A percentile compares a stretch with the other conserved stretches of the same genome.
Evolutionary conservation across 2,888 invertebrate genomes (phyloP).

Genomic region (Fragum whitleyi): DNA sequence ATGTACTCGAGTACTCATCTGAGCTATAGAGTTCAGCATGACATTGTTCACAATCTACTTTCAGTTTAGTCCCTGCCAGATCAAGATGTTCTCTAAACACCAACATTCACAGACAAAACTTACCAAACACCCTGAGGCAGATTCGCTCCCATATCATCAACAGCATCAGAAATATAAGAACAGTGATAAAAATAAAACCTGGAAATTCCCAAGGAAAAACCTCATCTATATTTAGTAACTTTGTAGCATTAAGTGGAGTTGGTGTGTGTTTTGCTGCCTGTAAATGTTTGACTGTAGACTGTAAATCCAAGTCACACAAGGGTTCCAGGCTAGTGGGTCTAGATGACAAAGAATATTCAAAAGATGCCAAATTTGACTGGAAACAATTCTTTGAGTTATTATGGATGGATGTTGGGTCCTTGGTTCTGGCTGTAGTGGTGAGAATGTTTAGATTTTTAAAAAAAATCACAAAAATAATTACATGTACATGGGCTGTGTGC

Average conservation of each 20-base stretch:
- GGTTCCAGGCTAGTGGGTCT: conserved; percentile 36
- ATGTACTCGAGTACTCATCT: too few relatives aligned
- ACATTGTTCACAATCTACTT: not conserved
- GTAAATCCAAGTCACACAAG: conserved; percentile 33
- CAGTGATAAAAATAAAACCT: conserved; percentile 1
- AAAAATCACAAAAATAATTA: too few relatives aligned
- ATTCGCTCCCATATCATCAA: not conserved
- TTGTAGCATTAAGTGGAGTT: not conserved
- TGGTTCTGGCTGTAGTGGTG: conserved; percentile 89
- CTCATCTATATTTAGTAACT: not conserved
- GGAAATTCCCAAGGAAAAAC: conserved; percentile 14
- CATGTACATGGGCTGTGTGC: not conserved
- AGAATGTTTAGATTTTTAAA: not conserved
- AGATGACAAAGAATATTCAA: conserved; percentile 59
- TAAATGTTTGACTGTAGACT: conserved; percentile 30
- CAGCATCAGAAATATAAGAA: not conserved
- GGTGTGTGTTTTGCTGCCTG: conserved; percentile 5
- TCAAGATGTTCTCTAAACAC: not conserved
- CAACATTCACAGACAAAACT: not conserved
- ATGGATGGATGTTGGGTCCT: conserved; percentile 91
- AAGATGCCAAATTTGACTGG: conserved; percentile 91
- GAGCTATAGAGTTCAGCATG: too few relatives aligned
- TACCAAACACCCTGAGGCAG: not conserved
- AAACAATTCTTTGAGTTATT: conserved; percentile 90
- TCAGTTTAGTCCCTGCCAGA: not conserved